phyloP scores from a whole-genome alignment of 2,113 vertebrate genomes.

The Otis tarda region DNA sequence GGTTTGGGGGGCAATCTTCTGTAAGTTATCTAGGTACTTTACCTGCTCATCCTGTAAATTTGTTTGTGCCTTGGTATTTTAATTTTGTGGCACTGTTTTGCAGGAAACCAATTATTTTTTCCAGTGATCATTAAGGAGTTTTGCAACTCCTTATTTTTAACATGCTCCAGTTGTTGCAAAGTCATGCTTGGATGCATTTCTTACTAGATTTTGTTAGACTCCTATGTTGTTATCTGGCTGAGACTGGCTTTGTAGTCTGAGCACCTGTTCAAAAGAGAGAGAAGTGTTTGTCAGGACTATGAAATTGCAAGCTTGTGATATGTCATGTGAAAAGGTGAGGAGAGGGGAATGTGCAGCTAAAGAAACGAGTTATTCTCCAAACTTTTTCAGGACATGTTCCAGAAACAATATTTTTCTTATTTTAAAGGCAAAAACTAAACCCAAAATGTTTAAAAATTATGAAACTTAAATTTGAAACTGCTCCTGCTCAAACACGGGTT shows the following conservation, averaged over 20 bases:
- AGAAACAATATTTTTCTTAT: background rate
- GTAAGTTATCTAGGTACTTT: background rate
- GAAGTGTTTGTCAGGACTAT: background rate
- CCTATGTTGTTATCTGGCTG: background rate
- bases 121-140: background rate
- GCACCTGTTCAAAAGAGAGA: background rate
- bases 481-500: background rate
- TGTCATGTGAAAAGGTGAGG: background rate
- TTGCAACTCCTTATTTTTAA: background rate
- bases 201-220: background rate
- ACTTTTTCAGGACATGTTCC: background rate
- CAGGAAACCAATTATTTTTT: background rate
- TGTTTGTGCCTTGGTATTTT: background rate
- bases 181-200: background rate
- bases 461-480: background rate
- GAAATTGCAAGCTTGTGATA: background rate
- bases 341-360: background rate
- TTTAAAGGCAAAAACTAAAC: background rate
- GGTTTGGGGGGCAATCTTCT: background rate
- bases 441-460: background rate
- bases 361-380: background rate
- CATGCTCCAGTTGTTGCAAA: background rate
- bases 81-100: background rate
- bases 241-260: background rate
- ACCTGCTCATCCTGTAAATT: fast-evolving